Evolutionary conservation across 1,140 invertebrate genomes (phyloP).

Genomic region (Oreohelix idahoensis): DNA sequence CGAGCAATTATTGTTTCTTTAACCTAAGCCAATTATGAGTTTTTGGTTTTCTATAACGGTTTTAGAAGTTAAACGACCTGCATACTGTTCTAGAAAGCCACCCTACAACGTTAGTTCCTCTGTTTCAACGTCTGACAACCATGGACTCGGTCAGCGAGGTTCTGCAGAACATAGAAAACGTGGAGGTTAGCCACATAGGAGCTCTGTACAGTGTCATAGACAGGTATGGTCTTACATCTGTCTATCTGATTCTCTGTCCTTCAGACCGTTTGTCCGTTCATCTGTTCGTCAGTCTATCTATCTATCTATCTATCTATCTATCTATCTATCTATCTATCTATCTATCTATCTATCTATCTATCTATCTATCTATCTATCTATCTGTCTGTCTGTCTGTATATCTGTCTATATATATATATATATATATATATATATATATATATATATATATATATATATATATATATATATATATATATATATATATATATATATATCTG

Average conservation of each 20-base stretch:
- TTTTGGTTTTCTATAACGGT: too few relatives aligned
- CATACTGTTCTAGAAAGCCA: background rate
- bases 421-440: too few relatives aligned
- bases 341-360: background rate
- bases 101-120: background rate
- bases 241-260: background rate
- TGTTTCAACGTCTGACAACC: conserved; percentile 7
- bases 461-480: too few relatives aligned
- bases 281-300: too few relatives aligned
- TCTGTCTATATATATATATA: too few relatives aligned
- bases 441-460: too few relatives aligned
- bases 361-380: too few relatives aligned
- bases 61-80: conserved; percentile 13
- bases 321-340: background rate
- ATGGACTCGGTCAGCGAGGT: background rate
- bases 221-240: background rate
- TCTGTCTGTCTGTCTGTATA: too few relatives aligned
- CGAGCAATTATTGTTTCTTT: too few relatives aligned
- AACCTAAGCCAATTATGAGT: too few relatives aligned
- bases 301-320: conserved; percentile 4
- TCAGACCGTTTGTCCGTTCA: background rate
- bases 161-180: background rate
- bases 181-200: background rate
- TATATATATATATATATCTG: too few relatives aligned
- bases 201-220: conserved; percentile 18